Percentiles rank a stretch among this genome's conserved stretches.
Evolutionary conservation across 2,888 invertebrate species (phyloP).

Genomic region (Elgonia sp.): DNA sequence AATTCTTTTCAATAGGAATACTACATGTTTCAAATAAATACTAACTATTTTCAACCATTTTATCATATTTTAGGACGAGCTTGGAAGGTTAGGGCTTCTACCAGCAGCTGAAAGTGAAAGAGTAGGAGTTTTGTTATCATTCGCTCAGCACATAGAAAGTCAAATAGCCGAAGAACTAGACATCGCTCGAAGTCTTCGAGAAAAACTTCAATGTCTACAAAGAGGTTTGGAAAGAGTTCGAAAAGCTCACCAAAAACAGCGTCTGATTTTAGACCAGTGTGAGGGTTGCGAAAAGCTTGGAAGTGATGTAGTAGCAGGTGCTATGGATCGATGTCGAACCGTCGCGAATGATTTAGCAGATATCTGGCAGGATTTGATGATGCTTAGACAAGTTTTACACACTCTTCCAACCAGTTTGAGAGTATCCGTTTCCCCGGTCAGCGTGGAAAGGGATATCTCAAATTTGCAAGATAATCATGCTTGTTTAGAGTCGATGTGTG

Average conservation of each 20-base stretch:
- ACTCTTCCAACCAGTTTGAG: conserved; percentile 92
- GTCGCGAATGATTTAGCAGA: conserved; percentile 91
- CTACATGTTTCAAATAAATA: no score
- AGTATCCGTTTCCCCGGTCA: conserved; percentile 92
- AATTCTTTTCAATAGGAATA: no score
- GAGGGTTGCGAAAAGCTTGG: conserved; percentile 92
- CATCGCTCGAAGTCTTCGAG: conserved; percentile 91
- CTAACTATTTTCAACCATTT: no score
- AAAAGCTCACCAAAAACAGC: conserved; percentile 89
- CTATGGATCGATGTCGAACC: conserved; percentile 91
- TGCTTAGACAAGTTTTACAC: conserved; percentile 92
- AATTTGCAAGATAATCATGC: conserved; percentile 92
- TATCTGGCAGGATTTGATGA: conserved; percentile 94
- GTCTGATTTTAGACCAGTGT: conserved; percentile 89
- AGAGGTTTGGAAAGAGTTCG: conserved; percentile 91
- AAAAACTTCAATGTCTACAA: conserved; percentile 92
- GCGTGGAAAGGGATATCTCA: conserved; percentile 93
- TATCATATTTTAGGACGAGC: conserved; percentile 90
- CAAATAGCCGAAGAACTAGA: conserved; percentile 93
- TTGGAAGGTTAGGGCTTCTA: conserved; percentile 92
- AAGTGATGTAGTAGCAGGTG: conserved; percentile 93
- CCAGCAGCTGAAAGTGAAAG: conserved; percentile 93
- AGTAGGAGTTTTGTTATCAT: conserved; percentile 91
- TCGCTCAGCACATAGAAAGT: conserved; percentile 91
- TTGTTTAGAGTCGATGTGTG: conserved; percentile 91